Evolutionary conservation across 2,888 invertebrate genomes (phyloP).

Genomic region (Dendrolimus pini): DNA sequence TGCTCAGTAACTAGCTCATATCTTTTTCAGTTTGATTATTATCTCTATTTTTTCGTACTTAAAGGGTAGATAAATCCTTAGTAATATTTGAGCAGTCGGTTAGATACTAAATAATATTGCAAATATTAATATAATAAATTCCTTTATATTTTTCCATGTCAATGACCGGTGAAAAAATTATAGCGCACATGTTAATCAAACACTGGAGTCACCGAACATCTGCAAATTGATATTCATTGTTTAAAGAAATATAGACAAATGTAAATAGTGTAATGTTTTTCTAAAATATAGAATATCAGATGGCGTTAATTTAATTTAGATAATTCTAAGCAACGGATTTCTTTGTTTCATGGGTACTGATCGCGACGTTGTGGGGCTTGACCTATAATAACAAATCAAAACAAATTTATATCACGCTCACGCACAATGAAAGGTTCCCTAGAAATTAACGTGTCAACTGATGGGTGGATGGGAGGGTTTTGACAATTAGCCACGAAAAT

Average conservation of each 20-base stretch:
- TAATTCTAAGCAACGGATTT: background rate
- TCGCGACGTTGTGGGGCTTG: too few relatives aligned
- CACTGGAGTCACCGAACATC: background rate
- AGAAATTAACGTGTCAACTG: too few relatives aligned
- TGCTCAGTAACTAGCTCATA: too few relatives aligned
- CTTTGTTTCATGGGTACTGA: background rate
- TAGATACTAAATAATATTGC: background rate
- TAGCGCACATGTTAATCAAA: background rate
- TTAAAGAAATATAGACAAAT: background rate
- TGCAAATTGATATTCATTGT: constrained; percentile 1
- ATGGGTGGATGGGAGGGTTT: too few relatives aligned
- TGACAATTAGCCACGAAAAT: too few relatives aligned
- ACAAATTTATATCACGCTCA: too few relatives aligned
- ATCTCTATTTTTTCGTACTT: too few relatives aligned
- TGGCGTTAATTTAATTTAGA: background rate
- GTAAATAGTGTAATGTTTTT: constrained; percentile 1
- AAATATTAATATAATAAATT: background rate
- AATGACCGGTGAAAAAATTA: background rate
- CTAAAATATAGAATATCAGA: background rate
- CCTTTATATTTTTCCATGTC: background rate
- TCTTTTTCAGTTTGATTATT: too few relatives aligned
- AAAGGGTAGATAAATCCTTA: too few relatives aligned
- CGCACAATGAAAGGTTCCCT: too few relatives aligned
- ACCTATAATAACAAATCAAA: too few relatives aligned
- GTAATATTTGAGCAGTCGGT: background rate